Base-by-base conservation (phyloP, 2,797 vertebrate species). In the Clamator glandarius region DNA sequence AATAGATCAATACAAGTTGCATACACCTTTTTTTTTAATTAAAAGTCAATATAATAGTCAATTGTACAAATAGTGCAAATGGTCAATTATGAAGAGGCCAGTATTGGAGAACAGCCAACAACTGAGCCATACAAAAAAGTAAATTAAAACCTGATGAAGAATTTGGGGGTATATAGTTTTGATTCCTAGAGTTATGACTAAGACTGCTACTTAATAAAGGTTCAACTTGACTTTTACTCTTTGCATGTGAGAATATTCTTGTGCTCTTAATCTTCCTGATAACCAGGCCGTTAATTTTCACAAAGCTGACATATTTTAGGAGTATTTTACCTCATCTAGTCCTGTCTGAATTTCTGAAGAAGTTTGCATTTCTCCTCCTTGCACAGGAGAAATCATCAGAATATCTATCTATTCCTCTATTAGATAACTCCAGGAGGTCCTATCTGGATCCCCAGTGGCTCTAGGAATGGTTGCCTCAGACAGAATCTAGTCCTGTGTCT, bases 401-500 rank as follows among this genome's bases (percentile, higher is more conserved):
- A 9, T 74, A 75, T 46, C n/a, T 66, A 28, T n/a, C 58, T 26
- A 31, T n/a, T 72, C 36, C 52, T 67, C n/a, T 69, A 8, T 57
- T 69, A 42, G 20, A 16, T 55, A 79, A 69, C 16, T 66, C 12
- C 63, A 79, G 19, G 23, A 82, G 20, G 8, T 93, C 64, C 88
- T 42, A 21, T 81, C 58, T 82, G 73, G 36, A 57, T 80, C 79
- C 39, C 29, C 64, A 1, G 1, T 74, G 77, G 26, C 44, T 69
- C 36, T 74, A 64, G 26, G 57, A 90, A 61, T 68, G 44, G 44
- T 73, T 89, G 33, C 33, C 36, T 80, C 54, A 93, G 77, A 84
- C 77, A 69, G 48, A 87, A 82, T 46, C 67, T 87, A 87, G 88
- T 87, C 61, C n/a, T 63, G 5, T 63, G 88, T 89, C 93, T 93